Evolutionary conservation across 2,797 vertebrate genomes (phyloP).

Genomic region (Coregonus sp.): DNA sequence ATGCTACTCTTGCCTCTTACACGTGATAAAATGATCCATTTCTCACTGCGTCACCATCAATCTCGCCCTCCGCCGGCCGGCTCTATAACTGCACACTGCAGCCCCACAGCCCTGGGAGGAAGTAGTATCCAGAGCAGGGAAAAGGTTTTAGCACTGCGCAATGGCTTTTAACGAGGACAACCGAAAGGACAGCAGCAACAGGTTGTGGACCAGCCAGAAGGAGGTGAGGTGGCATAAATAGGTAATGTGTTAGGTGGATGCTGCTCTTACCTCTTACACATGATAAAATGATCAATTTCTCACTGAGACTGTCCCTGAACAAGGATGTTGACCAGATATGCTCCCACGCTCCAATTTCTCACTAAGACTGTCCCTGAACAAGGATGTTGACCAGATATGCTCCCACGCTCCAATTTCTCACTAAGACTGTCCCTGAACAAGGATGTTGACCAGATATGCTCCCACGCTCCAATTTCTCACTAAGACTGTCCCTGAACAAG

Average conservation of each 20-base stretch:
- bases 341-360: neutral
- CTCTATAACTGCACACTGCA: neutral
- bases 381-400: too few species aligned
- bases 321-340: neutral
- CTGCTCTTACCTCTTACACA: too few species aligned
- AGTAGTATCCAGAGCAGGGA: neutral
- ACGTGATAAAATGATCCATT: conserved; percentile 54
- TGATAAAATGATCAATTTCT: too few species aligned
- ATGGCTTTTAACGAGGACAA: neutral
- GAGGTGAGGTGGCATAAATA: too few species aligned
- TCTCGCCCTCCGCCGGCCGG: conserved; percentile 20
- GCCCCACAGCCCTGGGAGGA: neutral
- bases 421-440: too few species aligned
- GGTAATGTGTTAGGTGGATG: too few species aligned
- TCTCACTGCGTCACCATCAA: conserved; percentile 35
- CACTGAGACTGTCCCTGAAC: neutral
- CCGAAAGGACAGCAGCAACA: neutral
- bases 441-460: too few species aligned
- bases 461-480: too few species aligned
- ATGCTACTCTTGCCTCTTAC: conserved; percentile 19
- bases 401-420: too few species aligned
- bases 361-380: too few species aligned
- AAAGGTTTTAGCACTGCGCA: neutral
- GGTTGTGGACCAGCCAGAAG: too few species aligned
- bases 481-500: too few species aligned